Base-by-base conservation (phyloP, 2,113 vertebrate genomes). In the Grus americana region DNA sequence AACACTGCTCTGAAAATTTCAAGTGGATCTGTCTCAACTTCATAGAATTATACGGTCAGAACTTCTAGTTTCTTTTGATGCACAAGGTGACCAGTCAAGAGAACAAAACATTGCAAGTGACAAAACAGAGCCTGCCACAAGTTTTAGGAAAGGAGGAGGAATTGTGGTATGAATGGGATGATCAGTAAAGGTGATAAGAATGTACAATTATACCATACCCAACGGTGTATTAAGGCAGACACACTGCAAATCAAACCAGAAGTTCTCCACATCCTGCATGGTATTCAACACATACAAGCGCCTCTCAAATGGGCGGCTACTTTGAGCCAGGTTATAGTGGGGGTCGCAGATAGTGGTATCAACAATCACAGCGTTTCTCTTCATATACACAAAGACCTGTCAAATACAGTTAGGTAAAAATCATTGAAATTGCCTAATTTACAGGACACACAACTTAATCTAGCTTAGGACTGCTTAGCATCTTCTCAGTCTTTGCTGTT, bases 161-260 rank as follows among this genome's bases (percentile, higher is more conserved):
- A 44, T 0, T n/a, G 54, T 11, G 55, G n/a, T 12, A 26, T 50
- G 27, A 32, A 24, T 22, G 65, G 85, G 26, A 52, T 20, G 17
- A 81, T 19, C 44, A 46, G 44, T 4, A 38, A 24, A 61, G 44
- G 83, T 38, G 49, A 5, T 40, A 59, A 63, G 61, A 50, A 54
- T 9, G 32, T 10, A 9, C 8, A 23, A 0, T 2, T 9, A 6
- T 65, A n/a, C 4, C 24, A 44, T 98, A 99, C 99, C 99, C 90
- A 99, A 76, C 1, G 99, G 99, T 19, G 99, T 99, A 23, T 99
- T 99, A 59, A 99, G 99, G 97, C 99, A 99, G 96, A 99, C 99
- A 46, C 99, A 99, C 97, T 99, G 98, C 95, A 99, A 94, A 55
- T 99, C 99, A 38, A 99, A 99, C 99, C 99, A 99, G 97, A 98